Percentiles rank a stretch among this genome's conserved stretches.
Evolutionary conservation across 2,888 invertebrate species (phyloP).

Genomic region (Eupeodes luniger): DNA sequence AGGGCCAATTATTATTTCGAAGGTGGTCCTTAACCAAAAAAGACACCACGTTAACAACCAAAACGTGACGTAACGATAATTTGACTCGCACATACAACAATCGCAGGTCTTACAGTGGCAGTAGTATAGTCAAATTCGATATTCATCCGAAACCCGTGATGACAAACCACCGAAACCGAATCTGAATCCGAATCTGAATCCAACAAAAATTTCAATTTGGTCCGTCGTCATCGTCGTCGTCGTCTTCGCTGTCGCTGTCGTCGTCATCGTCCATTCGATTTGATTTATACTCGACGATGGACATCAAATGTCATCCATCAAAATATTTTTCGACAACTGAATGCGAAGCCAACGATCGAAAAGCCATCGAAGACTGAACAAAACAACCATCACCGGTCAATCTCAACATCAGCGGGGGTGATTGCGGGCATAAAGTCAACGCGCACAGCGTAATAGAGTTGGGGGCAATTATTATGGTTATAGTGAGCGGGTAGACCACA

Average conservation of each 20-base stretch:
- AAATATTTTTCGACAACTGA: constrained; percentile 75
- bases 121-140: constrained; percentile 68
- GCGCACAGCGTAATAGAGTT: constrained; percentile 3
- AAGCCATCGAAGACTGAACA: constrained; percentile 54
- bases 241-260: not conserved
- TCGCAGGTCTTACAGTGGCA: not conserved
- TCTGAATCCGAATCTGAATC: constrained; percentile 23
- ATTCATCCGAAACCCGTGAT: constrained; percentile 53
- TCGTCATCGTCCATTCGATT: constrained; percentile 77
- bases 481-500: constrained; percentile 62
- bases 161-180: constrained; percentile 59
- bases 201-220: constrained; percentile 60
- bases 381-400: constrained; percentile 13
- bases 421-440: not conserved
- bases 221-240: constrained; percentile 29
- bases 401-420: not conserved
- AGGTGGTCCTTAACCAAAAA: constrained; percentile 68
- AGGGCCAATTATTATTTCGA: constrained; percentile 70
- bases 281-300: constrained; percentile 83
- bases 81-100: constrained; percentile 41
- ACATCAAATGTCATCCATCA: constrained; percentile 81
- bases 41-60: constrained; percentile 81
- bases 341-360: constrained; percentile 74
- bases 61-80: constrained; percentile 81
- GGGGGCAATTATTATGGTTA: constrained; percentile 74